These are phyloP conservation scores for Drosophila stalkeri DNA, from an alignment of 2,888 invertebrate species.

Conservation along the genomic window DNA sequence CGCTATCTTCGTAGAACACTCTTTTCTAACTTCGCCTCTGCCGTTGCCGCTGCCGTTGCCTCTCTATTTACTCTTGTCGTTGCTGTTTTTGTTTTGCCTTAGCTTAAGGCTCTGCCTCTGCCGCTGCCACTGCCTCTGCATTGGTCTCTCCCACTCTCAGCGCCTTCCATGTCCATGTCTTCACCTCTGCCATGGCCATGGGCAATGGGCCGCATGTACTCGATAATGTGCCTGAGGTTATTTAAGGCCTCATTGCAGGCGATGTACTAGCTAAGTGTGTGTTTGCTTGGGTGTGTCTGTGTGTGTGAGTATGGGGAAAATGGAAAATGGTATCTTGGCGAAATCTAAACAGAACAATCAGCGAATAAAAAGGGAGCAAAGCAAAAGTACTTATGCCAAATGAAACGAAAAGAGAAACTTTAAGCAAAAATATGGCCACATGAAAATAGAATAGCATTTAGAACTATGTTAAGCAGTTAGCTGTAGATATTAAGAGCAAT, in stretches of 20 bases:
- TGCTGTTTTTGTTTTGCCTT: background rate
- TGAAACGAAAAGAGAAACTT: conserved; percentile 10
- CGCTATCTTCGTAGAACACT: background rate
- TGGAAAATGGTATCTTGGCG: conserved; percentile 14
- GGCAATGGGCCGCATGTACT: conserved; percentile 56
- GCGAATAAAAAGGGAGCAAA: conserved; percentile 3
- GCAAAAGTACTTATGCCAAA: conserved; percentile 8
- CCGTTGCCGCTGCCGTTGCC: background rate
- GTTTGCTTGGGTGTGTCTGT: conserved; percentile 26
- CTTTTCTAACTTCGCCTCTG: background rate
- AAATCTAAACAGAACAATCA: conserved; percentile 14
- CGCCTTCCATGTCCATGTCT: conserved; percentile 11
- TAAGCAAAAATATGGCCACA: background rate
- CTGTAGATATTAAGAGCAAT: background rate
- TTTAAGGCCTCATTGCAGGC: conserved; percentile 70
- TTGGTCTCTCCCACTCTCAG: background rate
- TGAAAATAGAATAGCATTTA: background rate
- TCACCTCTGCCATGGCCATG: conserved; percentile 21
- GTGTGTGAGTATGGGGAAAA: conserved; percentile 15
- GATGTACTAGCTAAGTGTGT: conserved; percentile 31
- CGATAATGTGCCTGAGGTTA: conserved; percentile 71
- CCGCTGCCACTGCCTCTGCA: background rate
- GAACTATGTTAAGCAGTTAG: background rate
- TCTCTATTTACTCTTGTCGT: background rate
- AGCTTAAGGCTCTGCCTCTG: background rate